Conservation (phyloP, 2,797 vertebrate genomes). For the Buphagus erythrorhynchus region DNA sequence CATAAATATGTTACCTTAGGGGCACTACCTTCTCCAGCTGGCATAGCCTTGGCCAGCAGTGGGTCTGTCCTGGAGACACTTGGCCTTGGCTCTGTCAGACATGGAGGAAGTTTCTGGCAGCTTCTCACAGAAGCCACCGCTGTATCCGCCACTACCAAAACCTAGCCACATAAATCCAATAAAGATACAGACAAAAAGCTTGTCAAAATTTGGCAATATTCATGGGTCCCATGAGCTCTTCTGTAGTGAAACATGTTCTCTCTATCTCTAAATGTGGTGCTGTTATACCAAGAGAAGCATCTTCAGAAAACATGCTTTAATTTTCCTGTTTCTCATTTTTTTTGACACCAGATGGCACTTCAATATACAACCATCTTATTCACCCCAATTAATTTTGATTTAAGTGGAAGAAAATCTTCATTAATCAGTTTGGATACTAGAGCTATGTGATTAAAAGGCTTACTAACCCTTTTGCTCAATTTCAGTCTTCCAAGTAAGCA, state of each 20-base stretch:
- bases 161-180: neutral
- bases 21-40: neutral
- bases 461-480: neutral
- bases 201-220: neutral
- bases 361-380: neutral
- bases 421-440: neutral
- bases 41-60: neutral
- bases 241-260: neutral
- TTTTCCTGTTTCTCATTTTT: neutral
- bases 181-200: neutral
- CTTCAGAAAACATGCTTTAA: neutral
- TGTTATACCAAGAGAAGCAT: neutral
- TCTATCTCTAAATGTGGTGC: neutral
- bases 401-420: neutral
- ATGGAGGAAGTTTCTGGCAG: neutral
- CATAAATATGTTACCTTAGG: no score
- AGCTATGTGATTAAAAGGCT: neutral
- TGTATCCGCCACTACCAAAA: rapidly evolving
- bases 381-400: neutral
- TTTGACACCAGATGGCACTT: neutral
- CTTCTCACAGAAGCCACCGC: neutral
- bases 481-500: neutral
- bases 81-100: neutral
- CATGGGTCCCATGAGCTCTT: neutral
- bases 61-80: rapidly evolving